Conservation (phyloP, 1,140 invertebrate species). For the Vollenhovia emeryi region DNA sequence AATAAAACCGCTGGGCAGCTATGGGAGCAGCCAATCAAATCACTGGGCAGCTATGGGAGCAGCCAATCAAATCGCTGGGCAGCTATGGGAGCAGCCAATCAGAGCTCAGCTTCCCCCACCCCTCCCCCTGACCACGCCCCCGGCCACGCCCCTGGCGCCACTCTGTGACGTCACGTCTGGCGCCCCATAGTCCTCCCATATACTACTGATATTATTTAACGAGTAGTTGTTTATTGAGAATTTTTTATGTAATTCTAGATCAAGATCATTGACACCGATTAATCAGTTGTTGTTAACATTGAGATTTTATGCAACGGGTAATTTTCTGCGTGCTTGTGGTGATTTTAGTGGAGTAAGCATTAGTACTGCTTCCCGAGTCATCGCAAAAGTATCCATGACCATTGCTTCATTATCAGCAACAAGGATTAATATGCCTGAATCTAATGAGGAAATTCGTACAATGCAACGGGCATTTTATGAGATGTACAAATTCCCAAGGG, state of each 20-base stretch:
- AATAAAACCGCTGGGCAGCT: no score
- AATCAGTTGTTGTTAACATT: neutral
- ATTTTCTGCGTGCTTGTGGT: neutral
- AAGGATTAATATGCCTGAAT: neutral
- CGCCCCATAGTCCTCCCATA: no score
- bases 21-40: no score
- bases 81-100: no score
- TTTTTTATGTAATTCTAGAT: neutral
- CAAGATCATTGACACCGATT: neutral
- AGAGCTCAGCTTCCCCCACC: no score
- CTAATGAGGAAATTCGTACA: neutral
- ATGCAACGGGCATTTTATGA: neutral
- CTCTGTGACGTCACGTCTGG: no score
- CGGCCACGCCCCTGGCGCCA: no score
- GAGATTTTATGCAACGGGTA: conserved; percentile 11
- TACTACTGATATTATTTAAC: neutral
- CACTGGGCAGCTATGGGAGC: no score
- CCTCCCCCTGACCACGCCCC: no score
- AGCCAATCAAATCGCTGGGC: no score
- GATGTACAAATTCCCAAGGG: conserved; percentile 1
- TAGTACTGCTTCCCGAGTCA: neutral
- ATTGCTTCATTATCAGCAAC: conserved; percentile 1
- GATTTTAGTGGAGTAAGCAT: neutral
- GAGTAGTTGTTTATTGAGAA: neutral
- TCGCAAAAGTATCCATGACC: neutral